A percentile compares a stretch with the other conserved stretches of the same genome.
Conservation (phyloP, 2,113 vertebrate species). For the Hydrochoerus hydrochaeris region DNA sequence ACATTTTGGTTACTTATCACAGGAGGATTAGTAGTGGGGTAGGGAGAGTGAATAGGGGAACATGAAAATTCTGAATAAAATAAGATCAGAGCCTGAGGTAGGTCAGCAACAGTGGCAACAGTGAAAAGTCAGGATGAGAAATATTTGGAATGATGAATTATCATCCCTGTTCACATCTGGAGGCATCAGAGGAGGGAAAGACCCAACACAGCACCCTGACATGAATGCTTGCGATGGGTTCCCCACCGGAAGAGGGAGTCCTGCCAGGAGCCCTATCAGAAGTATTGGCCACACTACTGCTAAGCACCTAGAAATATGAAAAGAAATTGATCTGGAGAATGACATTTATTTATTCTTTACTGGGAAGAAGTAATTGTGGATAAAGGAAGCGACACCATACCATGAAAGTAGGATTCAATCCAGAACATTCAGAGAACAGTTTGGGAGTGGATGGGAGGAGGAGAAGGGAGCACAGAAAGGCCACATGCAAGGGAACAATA, state of each 20-base stretch:
- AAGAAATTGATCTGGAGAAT: neutral
- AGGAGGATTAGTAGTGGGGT: neutral
- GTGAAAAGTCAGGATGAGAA: neutral
- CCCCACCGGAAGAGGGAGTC: neutral
- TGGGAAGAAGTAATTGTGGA: neutral
- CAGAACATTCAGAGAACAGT: neutral
- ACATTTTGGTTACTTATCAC: neutral
- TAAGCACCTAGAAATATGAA: neutral
- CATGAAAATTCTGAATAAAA: constrained; percentile 6
- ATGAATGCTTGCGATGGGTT: rapidly evolving
- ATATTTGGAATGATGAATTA: neutral
- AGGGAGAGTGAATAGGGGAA: neutral
- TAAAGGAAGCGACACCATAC: rapidly evolving
- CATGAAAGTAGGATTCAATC: neutral
- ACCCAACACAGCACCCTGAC: neutral
- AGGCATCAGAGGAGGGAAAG: neutral
- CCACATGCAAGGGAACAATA: neutral
- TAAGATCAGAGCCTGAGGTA: neutral
- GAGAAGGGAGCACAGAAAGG: neutral
- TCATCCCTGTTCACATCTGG: neutral
- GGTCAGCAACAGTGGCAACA: neutral
- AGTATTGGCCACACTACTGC: neutral
- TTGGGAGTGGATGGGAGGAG: too few species aligned
- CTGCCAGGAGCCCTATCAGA: neutral
- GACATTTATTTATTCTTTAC: neutral